phyloP scores from a whole-genome alignment of 2,797 vertebrate genomes.

The Anolis apletophallus region DNA sequence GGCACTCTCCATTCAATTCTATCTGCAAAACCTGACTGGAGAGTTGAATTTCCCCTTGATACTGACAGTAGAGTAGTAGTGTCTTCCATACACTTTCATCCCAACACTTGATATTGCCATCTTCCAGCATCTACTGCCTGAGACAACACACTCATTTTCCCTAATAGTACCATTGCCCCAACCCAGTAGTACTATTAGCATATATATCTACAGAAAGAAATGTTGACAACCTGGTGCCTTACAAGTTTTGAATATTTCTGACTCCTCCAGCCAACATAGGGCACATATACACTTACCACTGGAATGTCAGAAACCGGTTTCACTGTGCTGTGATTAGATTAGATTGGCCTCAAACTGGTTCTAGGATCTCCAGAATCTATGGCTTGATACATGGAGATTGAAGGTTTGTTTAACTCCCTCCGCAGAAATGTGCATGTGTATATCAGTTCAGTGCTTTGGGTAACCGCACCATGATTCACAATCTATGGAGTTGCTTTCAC shows the following conservation, averaged over 20 bases:
- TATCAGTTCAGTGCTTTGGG: too few relatives aligned
- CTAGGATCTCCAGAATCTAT: too few relatives aligned
- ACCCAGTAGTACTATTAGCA: background rate
- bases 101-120: background rate
- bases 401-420: too few relatives aligned
- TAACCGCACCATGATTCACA: too few relatives aligned
- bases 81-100: background rate
- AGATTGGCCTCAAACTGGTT: too few relatives aligned
- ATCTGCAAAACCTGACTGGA: background rate
- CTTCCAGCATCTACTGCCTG: background rate
- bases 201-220: background rate
- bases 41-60: background rate
- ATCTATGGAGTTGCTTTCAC: too few relatives aligned
- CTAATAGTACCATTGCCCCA: background rate
- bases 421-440: too few relatives aligned
- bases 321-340: too few relatives aligned
- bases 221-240: too few relatives aligned
- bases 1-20: background rate
- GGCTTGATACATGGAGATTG: too few relatives aligned
- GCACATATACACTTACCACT: too few relatives aligned
- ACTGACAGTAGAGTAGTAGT: background rate
- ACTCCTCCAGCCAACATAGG: background rate
- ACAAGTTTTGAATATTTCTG: background rate
- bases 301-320: too few relatives aligned
- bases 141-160: background rate